Conservation (phyloP, 2,888 invertebrate species). For the Phrixothrix hirtus region DNA sequence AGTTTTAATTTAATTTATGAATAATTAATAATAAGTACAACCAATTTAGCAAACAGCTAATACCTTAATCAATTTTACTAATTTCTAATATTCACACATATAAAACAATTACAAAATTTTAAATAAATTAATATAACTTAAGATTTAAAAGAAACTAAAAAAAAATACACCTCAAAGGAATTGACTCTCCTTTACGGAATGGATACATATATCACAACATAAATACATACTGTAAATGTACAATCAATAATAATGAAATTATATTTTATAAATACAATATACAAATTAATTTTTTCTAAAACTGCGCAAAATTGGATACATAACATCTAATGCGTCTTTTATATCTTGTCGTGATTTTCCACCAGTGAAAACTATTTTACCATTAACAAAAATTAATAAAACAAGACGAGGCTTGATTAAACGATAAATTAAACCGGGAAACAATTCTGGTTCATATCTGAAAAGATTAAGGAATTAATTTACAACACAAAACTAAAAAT, state of each 20-base stretch:
- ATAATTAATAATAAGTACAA: too few species aligned
- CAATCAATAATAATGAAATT: neutral
- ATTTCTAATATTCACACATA: too few species aligned
- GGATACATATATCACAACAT: neutral
- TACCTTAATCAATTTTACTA: too few species aligned
- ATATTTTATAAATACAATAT: neutral
- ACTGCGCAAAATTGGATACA: constrained; percentile 92
- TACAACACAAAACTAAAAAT: too few species aligned
- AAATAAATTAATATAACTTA: too few species aligned
- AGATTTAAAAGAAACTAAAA: too few species aligned
- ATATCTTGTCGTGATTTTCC: constrained; percentile 91
- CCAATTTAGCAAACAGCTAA: too few species aligned
- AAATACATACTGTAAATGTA: neutral
- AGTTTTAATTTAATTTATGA: too few species aligned
- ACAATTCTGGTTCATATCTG: constrained; percentile 96
- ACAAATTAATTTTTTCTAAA: constrained; percentile 76
- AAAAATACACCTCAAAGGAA: too few species aligned
- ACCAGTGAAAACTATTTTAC: constrained; percentile 97
- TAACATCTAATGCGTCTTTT: constrained; percentile 90
- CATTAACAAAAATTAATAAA: constrained; percentile 96
- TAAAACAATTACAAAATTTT: too few species aligned
- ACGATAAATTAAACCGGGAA: constrained; percentile 97
- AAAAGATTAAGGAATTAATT: too few species aligned
- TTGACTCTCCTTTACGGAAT: too few species aligned
- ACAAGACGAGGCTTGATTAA: constrained; percentile 97